Conservation (phyloP, 2,113 vertebrate species). For the Numenius arquata region DNA sequence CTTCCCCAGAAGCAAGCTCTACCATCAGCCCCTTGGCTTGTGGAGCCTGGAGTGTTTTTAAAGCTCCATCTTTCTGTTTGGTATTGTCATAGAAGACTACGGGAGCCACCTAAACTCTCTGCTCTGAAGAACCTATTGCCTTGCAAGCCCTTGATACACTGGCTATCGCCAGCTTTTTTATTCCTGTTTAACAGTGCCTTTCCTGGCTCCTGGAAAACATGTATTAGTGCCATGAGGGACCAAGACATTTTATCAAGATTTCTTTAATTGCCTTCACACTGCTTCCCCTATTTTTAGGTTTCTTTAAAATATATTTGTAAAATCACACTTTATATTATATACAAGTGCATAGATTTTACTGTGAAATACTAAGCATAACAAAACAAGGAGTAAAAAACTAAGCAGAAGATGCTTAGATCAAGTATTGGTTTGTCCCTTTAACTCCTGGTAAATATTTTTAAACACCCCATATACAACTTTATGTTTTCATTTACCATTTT, state of each 20-base stretch:
- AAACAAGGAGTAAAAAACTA: background rate
- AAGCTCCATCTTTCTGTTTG: background rate
- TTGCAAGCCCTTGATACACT: background rate
- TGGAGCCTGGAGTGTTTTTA: background rate
- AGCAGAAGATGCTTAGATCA: background rate
- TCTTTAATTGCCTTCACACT: background rate
- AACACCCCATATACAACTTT: background rate
- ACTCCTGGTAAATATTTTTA: background rate
- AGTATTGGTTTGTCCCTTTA: background rate
- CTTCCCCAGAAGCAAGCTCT: background rate
- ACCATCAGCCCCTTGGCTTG: background rate
- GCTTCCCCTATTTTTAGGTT: background rate
- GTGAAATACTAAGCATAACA: background rate
- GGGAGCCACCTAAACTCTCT: background rate
- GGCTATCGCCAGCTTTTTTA: background rate
- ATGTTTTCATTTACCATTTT: background rate
- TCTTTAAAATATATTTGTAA: background rate
- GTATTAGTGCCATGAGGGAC: background rate
- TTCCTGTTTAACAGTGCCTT: background rate
- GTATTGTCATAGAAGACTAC: fast-evolving
- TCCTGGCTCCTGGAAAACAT: background rate
- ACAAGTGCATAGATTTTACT: background rate
- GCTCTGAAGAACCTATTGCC: background rate
- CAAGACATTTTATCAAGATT: background rate
- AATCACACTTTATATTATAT: background rate